A percentile compares a stretch with the other conserved stretches of the same genome.
Conservation (phyloP, 1,140 invertebrate species). For the Ceratina australensis region DNA sequence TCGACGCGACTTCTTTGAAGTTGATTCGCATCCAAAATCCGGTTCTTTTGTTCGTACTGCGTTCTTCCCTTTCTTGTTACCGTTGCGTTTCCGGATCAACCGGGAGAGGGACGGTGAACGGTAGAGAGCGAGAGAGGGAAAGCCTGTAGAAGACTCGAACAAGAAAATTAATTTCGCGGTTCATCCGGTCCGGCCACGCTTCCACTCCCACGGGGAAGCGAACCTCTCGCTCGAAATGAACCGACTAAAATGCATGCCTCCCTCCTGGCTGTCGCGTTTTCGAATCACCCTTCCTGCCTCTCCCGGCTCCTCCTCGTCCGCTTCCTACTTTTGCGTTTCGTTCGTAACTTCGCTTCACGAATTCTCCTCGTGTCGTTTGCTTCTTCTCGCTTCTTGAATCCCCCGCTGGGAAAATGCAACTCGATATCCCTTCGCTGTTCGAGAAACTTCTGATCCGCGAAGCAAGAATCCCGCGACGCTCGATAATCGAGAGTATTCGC, state of each 20-base stretch:
- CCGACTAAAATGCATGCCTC: conserved; percentile 72
- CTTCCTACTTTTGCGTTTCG: conserved; percentile 43
- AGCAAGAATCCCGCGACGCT: conserved; percentile 35
- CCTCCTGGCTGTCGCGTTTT: conserved; percentile 54
- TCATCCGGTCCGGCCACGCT: conserved; percentile 39
- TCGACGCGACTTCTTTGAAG: background rate
- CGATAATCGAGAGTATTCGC: conserved; percentile 27
- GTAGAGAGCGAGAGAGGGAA: too few species aligned
- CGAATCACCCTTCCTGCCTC: conserved; percentile 45
- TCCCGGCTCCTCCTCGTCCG: conserved; percentile 27
- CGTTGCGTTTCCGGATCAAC: conserved; percentile 12
- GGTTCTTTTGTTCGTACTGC: background rate
- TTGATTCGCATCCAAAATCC: background rate
- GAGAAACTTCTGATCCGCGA: background rate
- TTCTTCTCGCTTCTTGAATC: background rate
- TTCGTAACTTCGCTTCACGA: conserved; percentile 23
- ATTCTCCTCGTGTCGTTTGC: background rate
- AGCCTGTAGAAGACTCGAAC: background rate
- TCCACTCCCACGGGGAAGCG: background rate
- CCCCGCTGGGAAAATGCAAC: background rate
- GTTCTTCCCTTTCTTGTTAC: conserved; percentile 9
- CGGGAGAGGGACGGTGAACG: background rate
- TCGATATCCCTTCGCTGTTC: background rate
- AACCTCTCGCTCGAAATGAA: conserved; percentile 62
- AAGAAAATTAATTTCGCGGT: conserved; percentile 58